Conservation (phyloP, 2,888 invertebrate species). For the Nephrocerus scutellatus region DNA sequence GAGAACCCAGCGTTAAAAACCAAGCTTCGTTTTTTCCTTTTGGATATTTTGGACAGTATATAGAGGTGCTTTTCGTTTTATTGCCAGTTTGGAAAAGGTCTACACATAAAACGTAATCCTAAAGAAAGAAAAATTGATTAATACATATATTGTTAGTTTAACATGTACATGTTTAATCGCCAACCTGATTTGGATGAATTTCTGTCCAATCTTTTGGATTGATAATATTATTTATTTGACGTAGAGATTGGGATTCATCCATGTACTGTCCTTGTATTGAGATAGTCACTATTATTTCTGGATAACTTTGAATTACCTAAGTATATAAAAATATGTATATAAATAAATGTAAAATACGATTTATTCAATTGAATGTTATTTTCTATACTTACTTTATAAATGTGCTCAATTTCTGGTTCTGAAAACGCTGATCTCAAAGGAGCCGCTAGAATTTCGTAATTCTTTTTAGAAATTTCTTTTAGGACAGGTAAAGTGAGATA, state of each 20-base stretch:
- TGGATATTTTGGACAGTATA: slow-evolving; percentile 78
- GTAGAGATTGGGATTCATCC: slow-evolving; percentile 29
- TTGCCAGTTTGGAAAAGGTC: too few species aligned
- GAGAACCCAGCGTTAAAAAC: slow-evolving; percentile 79
- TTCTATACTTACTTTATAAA: slow-evolving; percentile 51
- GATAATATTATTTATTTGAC: slow-evolving; percentile 42
- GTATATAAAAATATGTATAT: neutral
- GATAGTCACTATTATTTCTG: slow-evolving; percentile 56
- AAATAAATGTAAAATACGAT: neutral
- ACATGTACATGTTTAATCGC: neutral
- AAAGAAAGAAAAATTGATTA: slow-evolving; percentile 6
- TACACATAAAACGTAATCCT: slow-evolving; percentile 64
- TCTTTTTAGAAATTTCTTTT: slow-evolving; percentile 46
- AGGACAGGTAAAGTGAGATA: slow-evolving; percentile 39
- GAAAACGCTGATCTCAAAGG: slow-evolving; percentile 60
- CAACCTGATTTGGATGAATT: slow-evolving; percentile 59
- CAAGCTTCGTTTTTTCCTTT: slow-evolving; percentile 95
- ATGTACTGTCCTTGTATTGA: slow-evolving; percentile 53
- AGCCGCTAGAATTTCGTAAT: slow-evolving; percentile 56
- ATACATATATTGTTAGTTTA: neutral
- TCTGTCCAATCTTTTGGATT: slow-evolving; percentile 52
- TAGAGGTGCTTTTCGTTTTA: slow-evolving; percentile 60
- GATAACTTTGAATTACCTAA: slow-evolving; percentile 58
- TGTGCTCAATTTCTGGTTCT: slow-evolving; percentile 63
- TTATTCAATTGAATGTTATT: neutral